Percentiles rank a stretch among this genome's conserved stretches.
Evolutionary conservation across 2,113 vertebrate species (phyloP).

Genomic region (Rhadina sibilatrix): DNA sequence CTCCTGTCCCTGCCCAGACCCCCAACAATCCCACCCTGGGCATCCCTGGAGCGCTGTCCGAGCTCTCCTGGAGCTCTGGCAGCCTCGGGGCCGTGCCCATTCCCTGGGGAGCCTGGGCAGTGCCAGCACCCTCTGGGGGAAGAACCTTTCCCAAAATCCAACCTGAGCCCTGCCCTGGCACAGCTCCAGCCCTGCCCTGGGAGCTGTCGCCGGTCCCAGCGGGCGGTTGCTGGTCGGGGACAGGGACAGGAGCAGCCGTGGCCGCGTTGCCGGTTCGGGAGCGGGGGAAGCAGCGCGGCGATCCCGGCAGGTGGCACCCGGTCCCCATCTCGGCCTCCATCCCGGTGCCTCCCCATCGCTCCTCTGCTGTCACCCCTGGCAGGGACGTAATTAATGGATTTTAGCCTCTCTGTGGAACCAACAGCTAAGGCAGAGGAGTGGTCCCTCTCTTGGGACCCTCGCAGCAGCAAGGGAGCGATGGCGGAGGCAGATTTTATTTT

Average conservation of each 20-base stretch:
- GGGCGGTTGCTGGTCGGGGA: neutral
- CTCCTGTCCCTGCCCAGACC: neutral
- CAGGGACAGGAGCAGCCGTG: neutral
- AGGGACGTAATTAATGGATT: too few relatives aligned
- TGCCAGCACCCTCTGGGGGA: neutral
- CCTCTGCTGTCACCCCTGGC: neutral
- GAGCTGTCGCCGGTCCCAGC: neutral
- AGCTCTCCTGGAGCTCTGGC: neutral
- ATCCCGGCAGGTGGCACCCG: constrained; percentile 38
- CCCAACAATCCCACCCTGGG: neutral
- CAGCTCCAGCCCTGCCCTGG: neutral
- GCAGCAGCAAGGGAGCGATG: neutral
- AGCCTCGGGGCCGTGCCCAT: neutral
- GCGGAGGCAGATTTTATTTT: neutral
- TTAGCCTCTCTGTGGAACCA: neutral
- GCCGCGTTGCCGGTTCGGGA: neutral
- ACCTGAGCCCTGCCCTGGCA: accelerated
- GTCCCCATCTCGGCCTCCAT: neutral
- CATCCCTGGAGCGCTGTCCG: accelerated
- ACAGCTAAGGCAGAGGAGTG: neutral
- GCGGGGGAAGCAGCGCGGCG: neutral
- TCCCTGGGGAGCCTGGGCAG: neutral
- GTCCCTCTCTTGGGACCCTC: neutral
- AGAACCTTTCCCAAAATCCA: neutral
- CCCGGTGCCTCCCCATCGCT: neutral